Percentiles rank a stretch among this genome's conserved stretches.
Conservation (phyloP, 2,797 vertebrate species). For the Ataeniobius toweri region DNA sequence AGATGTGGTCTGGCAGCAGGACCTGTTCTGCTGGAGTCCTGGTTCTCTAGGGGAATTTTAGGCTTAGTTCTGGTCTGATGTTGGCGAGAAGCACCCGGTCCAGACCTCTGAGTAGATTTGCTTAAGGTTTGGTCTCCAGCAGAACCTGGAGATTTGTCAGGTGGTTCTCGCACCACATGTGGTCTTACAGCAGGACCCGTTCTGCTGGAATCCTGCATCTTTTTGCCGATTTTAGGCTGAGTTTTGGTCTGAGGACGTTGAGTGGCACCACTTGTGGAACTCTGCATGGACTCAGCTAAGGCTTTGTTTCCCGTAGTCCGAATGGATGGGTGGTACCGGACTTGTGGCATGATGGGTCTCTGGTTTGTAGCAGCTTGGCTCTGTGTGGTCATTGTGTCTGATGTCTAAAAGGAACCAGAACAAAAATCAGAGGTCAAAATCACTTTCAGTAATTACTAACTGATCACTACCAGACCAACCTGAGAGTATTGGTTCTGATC, state of each 20-base stretch:
- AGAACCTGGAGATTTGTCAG: background rate
- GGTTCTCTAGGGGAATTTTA: background rate
- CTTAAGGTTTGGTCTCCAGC: background rate
- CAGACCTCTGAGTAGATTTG: slow-evolving; percentile 6
- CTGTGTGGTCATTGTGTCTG: slow-evolving; percentile 3
- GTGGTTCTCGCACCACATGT: background rate
- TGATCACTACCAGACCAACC: background rate
- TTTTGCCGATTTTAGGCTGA: background rate
- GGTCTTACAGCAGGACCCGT: background rate
- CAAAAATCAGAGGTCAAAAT: background rate
- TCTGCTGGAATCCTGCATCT: background rate
- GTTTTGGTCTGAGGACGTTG: background rate
- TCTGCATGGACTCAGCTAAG: background rate
- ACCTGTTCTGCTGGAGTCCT: background rate
- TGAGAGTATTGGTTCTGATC: background rate
- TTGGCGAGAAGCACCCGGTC: background rate
- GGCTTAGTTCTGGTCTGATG: background rate
- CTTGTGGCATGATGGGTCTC: slow-evolving; percentile 22
- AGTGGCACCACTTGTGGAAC: background rate
- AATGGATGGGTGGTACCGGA: slow-evolving; percentile 61
- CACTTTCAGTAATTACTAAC: background rate
- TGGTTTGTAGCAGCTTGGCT: background rate
- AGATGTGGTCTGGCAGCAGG: background rate
- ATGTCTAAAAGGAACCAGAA: background rate
- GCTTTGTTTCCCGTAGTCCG: background rate